Conservation (phyloP, 2,113 vertebrate species). For the Columba livia region DNA sequence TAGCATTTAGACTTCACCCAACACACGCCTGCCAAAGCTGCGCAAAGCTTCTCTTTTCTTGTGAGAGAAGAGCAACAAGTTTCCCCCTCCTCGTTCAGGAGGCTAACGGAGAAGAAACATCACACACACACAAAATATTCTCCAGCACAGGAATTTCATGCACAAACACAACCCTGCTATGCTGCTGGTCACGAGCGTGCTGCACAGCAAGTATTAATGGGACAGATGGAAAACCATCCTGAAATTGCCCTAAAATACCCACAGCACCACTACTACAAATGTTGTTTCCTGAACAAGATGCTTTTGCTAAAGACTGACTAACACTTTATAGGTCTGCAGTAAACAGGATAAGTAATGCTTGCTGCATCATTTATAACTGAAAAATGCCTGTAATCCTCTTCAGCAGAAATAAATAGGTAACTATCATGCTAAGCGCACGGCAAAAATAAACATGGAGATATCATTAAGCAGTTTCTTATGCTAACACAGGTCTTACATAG, state of each 20-base stretch:
- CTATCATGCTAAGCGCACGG: background rate
- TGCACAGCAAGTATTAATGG: background rate
- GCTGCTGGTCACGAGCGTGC: background rate
- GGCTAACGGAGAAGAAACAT: background rate
- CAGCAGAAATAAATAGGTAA: constrained; percentile 46
- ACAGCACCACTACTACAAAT: background rate
- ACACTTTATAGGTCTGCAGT: background rate
- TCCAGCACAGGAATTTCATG: background rate
- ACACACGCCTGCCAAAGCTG: background rate
- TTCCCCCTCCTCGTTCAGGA: background rate
- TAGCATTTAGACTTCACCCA: background rate
- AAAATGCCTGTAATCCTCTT: constrained; percentile 51
- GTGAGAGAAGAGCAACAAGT: background rate
- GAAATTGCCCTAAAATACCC: constrained; percentile 24
- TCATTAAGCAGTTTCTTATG: constrained; percentile 33
- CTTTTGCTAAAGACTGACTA: constrained; percentile 32
- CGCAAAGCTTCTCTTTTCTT: background rate
- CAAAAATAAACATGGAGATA: constrained; percentile 51
- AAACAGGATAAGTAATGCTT: constrained; percentile 46
- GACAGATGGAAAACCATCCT: constrained; percentile 37
- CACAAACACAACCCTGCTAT: background rate
- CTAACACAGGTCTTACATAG: constrained; percentile 42
- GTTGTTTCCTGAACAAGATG: constrained; percentile 29
- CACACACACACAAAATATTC: background rate
- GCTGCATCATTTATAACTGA: constrained; percentile 44